Evolutionary conservation across 2,113 vertebrate species (phyloP), one percentile per base, ranked within the genome.

Genomic region (Coreoperca whiteheadi): DNA sequence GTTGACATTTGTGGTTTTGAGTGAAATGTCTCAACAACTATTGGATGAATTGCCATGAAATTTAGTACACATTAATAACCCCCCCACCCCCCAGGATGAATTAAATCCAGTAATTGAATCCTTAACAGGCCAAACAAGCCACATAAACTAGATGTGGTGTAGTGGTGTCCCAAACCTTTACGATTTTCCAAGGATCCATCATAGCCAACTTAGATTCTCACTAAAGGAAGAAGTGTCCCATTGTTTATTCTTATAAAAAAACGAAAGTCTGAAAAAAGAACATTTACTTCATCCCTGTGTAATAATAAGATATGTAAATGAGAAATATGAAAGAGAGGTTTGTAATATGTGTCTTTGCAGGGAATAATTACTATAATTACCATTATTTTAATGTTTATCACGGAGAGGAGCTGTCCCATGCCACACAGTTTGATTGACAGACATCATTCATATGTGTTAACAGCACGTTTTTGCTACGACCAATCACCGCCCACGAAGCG

Each of bases 401-500:
- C 12, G 6, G 30, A 53, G 21, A 8, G 46, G 15, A 6, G 14
- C 5, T 18, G 6, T 48, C 16, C 46, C 18, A 6, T 48, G 16
- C 46, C 46, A 18, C 10, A 32, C 23, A 20, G 2, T 20, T 41
- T 34, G 32, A 5, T 34, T 34, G 32, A 34, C 32, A 9, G 2
- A 48, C n/a, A 21, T 23, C 18, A n/a, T 21, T 61, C 32, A 79
- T 15, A 3, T 16, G 32, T 21, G 25, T 16, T 34, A 67, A 64
- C 59, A 5, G 41, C 25, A 9, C 21, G 8, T 56, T 67, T n/a
- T 59, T 56, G 10, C 11, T 6, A 18, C 18, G 83, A 68, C 93
- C 90, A 94, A 94, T 94, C 83, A 79, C 53, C 61, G 63, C 41
- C 23, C 32, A 60, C 41, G 6, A 57, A 5, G 15, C 28, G 21